phyloP scores from a whole-genome alignment of 1,140 invertebrate species.

The Eurytemora carolleeae region DNA sequence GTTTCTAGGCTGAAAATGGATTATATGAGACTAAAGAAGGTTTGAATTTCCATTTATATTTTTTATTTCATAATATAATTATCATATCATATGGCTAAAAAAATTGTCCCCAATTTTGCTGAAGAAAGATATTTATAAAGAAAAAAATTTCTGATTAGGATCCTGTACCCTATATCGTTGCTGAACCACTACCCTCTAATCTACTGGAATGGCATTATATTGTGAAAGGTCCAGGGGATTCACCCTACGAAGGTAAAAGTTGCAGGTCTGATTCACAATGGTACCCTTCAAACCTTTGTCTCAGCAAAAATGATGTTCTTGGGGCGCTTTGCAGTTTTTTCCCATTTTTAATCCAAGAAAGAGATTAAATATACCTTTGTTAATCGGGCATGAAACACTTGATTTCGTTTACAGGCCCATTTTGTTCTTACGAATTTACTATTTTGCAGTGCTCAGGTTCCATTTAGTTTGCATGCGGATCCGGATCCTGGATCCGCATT shows the following conservation, averaged over 20 bases:
- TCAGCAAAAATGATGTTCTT: no score
- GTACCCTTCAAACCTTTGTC: background rate
- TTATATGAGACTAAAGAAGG: background rate
- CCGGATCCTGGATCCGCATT: no score
- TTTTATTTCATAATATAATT: background rate
- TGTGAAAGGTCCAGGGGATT: conserved; percentile 67
- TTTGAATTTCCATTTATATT: background rate
- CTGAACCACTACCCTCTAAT: conserved; percentile 81
- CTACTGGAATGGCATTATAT: conserved; percentile 97
- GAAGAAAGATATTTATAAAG: background rate
- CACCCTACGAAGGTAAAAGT: conserved; percentile 54
- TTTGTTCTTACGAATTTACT: no score
- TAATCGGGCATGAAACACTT: no score
- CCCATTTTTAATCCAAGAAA: no score
- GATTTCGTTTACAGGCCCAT: no score
- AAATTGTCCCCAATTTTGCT: background rate
- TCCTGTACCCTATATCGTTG: conserved; percentile 80
- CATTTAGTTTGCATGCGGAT: no score
- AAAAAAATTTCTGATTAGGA: conserved; percentile 50
- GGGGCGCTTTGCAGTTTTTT: no score
- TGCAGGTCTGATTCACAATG: background rate
- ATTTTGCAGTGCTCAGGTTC: no score
- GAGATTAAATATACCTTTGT: no score
- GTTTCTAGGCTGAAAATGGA: background rate
- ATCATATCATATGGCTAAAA: background rate